Percentiles rank a stretch among this genome's conserved stretches.
Evolutionary conservation across 1,140 invertebrate species (phyloP).

Genomic region (Zelostemma sp.): DNA sequence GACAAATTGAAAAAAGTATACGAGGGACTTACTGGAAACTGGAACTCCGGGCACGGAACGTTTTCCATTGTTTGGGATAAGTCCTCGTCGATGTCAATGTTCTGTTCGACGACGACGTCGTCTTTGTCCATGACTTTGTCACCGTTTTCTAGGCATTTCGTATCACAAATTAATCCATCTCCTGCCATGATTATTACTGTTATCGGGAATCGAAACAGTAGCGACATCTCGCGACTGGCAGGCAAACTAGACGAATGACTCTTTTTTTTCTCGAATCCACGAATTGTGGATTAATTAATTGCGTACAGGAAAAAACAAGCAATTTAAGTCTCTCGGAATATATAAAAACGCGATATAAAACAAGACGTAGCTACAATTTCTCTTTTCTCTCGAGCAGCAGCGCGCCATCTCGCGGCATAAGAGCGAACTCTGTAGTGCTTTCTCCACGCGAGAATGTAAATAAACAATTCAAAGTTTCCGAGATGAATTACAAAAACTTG

Average conservation of each 20-base stretch:
- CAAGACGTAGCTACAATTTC: no score
- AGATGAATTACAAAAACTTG: no score
- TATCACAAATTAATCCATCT: conserved; percentile 55
- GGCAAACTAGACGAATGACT: no score
- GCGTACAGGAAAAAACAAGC: no score
- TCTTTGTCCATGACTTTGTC: conserved; percentile 53
- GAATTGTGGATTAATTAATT: no score
- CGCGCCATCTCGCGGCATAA: no score
- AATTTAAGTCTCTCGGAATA: no score
- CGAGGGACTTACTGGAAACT: conserved; percentile 58
- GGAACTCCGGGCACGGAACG: conserved; percentile 60
- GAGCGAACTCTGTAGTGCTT: no score
- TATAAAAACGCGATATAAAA: background rate
- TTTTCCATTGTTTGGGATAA: conserved; percentile 49
- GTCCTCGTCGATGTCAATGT: conserved; percentile 53
- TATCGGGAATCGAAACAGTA: background rate
- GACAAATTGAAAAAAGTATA: conserved; percentile 9
- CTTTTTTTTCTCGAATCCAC: no score
- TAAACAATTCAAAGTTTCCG: no score
- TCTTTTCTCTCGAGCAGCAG: no score
- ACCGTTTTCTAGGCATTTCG: conserved; percentile 50
- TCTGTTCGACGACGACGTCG: conserved; percentile 51
- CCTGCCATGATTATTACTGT: conserved; percentile 55
- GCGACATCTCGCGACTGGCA: background rate
- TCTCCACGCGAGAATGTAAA: no score